Conservation (phyloP, 2,888 invertebrate species). For the Helicoverpa assulta region DNA sequence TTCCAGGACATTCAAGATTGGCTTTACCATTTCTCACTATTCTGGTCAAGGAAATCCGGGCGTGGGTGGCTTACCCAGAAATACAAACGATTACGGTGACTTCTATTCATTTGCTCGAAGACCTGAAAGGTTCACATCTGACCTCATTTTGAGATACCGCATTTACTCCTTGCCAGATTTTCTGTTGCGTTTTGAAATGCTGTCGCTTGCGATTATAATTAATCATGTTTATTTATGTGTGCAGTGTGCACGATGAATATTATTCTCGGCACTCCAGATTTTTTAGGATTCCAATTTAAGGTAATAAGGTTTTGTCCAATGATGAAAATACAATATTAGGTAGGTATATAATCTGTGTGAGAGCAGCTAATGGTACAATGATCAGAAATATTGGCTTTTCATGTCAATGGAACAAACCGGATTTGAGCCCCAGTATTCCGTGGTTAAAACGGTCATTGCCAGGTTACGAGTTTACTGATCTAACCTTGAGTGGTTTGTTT, state of each 20-base stretch:
- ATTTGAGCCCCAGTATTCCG: conserved; percentile 52
- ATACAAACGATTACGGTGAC: conserved; percentile 33
- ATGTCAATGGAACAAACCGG: conserved; percentile 64
- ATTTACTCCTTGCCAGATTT: conserved; percentile 20
- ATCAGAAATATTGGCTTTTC: conserved; percentile 27
- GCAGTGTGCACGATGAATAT: conserved; percentile 1
- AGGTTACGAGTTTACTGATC: conserved; percentile 59
- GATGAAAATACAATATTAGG: neutral
- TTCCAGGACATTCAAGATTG: conserved; percentile 2
- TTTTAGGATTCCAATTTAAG: neutral
- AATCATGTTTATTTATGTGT: conserved; percentile 1
- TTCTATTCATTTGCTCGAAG: conserved; percentile 4
- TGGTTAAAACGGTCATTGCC: conserved; percentile 70
- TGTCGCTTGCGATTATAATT: neutral
- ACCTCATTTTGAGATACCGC: conserved; percentile 22
- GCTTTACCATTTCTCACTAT: conserved; percentile 23
- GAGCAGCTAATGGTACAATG: conserved; percentile 24
- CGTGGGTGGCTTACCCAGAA: conserved; percentile 44
- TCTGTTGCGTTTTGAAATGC: neutral
- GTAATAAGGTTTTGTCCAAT: neutral
- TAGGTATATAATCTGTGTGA: neutral
- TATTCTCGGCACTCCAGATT: neutral
- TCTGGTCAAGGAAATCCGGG: conserved; percentile 34
- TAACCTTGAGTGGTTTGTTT: conserved; percentile 65
- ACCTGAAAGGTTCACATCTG: conserved; percentile 15